phyloP scores from a whole-genome alignment of 2,113 vertebrate genomes.

The Merops nubicus region DNA sequence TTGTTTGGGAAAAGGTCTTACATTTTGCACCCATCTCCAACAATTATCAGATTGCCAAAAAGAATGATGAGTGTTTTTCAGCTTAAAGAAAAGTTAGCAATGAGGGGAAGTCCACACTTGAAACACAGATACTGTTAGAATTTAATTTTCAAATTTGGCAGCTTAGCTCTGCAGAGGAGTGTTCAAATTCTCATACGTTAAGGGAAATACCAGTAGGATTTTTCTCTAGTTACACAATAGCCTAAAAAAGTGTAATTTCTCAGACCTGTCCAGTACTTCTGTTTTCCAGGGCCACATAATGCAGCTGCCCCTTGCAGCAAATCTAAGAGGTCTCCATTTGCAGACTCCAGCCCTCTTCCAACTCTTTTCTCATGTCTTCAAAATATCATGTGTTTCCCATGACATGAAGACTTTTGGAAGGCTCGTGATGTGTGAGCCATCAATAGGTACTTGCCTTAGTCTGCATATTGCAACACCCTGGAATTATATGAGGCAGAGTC shows the following conservation, averaged over 20 bases:
- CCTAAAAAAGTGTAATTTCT: neutral
- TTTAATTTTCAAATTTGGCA: neutral
- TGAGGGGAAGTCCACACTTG: neutral
- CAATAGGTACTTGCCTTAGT: neutral
- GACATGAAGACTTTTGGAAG: neutral
- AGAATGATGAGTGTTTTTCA: neutral
- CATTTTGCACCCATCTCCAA: neutral
- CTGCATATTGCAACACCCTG: neutral
- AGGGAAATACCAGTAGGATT: neutral
- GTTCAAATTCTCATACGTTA: neutral
- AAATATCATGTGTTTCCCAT: neutral
- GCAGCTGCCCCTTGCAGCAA: neutral
- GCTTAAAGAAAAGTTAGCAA: neutral
- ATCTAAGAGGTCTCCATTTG: neutral
- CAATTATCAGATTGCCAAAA: neutral
- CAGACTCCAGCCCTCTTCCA: neutral
- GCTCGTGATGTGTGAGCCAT: accelerated
- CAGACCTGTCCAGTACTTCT: neutral
- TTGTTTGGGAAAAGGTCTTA: neutral
- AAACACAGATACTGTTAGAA: neutral
- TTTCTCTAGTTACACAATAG: neutral
- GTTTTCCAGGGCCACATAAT: neutral
- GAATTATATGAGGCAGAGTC: neutral
- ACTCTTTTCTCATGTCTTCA: neutral
- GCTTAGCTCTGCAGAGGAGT: neutral